Evolutionary conservation across 2,113 vertebrate genomes (phyloP).

Genomic region (Platycercus adscitus): DNA sequence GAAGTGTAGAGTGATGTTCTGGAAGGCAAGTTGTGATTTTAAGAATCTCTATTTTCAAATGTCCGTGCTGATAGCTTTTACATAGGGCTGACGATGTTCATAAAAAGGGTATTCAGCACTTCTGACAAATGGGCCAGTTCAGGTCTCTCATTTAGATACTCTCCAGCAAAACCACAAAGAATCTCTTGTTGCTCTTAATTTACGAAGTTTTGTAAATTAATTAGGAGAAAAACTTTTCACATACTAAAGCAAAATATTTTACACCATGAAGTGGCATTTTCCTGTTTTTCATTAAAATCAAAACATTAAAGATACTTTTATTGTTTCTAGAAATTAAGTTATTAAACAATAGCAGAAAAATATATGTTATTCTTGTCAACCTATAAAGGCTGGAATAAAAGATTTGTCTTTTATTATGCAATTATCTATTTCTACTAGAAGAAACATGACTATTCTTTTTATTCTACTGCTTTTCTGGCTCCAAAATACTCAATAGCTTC

Average conservation of each 20-base stretch:
- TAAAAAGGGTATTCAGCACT: neutral
- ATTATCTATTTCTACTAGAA: neutral
- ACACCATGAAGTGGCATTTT: neutral
- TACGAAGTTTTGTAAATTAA: neutral
- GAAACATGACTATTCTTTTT: neutral
- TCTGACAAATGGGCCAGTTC: neutral
- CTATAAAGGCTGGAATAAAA: constrained; percentile 51
- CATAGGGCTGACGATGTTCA: neutral
- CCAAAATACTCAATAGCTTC: neutral
- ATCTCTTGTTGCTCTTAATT: neutral
- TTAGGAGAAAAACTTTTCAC: neutral
- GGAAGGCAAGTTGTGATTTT: neutral
- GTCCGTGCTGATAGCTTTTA: neutral
- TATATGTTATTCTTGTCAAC: neutral
- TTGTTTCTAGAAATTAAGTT: neutral
- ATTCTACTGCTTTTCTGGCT: neutral
- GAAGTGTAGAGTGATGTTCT: neutral
- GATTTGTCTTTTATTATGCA: neutral
- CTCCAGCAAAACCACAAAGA: neutral
- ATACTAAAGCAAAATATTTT: neutral
- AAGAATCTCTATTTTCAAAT: neutral
- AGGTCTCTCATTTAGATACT: neutral
- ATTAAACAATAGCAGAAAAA: neutral
- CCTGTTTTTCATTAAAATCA: neutral
- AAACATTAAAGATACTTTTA: neutral